Base-by-base conservation (phyloP, 2,113 vertebrate species). In the Tragelaphus strepsiceros region DNA sequence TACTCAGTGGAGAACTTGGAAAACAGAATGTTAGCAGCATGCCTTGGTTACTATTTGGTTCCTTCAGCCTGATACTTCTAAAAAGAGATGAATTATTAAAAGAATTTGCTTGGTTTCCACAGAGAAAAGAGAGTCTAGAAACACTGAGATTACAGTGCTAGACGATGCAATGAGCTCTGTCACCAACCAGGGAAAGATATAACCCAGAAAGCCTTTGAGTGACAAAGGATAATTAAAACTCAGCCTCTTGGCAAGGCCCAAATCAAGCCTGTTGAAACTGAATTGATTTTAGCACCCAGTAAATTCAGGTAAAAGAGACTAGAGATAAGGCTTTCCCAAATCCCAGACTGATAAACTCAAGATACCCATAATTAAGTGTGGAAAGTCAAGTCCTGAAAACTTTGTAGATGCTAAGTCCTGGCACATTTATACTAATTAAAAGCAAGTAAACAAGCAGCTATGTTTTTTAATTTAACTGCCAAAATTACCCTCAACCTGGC, bases 171-270 rank as follows among this genome's bases (percentile, higher is more conserved):
- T 43, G 62, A 62, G 3, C 83, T 30, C 67, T 22, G 59, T 54
- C 59, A 80, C 64, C 51, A 77, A 35, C 9, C 62, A 82, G 43
- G 21, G 7, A 61, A 39, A 95, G 17, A 22, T 39, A 94, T 83
- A 96, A 78, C 24, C n/a, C 28, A 89, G 35, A 91, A 91, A 88
- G 32, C 3, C 26, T 95, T 56, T 78, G 13, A 67, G 21, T 95
- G 56, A 94, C 39, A 83, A 95, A 90, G 11, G 54, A 56, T 83
- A 35, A 87, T 92, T 96, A 90, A 78, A 97, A 87, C 26, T 67
- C 21, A 81, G 39, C 56, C n/a, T 86, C 54, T 26, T 51, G 7
- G 30, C 56, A 95, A 93, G 77, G 30, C 39, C 7, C 28, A 84
- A 64, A 82, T 86, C 28, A 96, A 39, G 21, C 59, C 6, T 43